Percentiles rank a stretch among this genome's conserved stretches.
phyloP scores from a whole-genome alignment of 2,888 invertebrate genomes.

The Ornithoptera priamus region DNA sequence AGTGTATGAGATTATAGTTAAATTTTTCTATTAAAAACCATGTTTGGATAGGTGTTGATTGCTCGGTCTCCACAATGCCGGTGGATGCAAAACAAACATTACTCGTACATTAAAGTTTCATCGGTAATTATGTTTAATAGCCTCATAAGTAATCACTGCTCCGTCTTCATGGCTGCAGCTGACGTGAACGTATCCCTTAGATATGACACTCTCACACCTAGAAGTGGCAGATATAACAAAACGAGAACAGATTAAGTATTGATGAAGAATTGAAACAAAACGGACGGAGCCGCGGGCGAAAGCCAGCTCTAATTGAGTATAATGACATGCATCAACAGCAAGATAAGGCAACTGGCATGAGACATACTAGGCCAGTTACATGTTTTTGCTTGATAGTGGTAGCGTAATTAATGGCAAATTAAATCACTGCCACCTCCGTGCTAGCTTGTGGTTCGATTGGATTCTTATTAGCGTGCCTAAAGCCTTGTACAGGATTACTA shows the following conservation, averaged over 20 bases:
- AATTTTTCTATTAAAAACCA: not conserved
- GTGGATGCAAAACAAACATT: conserved; percentile 5
- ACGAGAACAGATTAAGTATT: conserved; percentile 2
- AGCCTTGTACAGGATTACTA: conserved; percentile 15
- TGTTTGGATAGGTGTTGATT: not conserved
- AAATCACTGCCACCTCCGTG: conserved; percentile 23
- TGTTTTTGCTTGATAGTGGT: conserved; percentile 19
- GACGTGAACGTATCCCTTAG: not conserved
- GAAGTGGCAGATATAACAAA: conserved; percentile 1
- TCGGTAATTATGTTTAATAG: conserved; percentile 13
- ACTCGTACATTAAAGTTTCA: conserved; percentile 8
- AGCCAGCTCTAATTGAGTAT: conserved; percentile 21
- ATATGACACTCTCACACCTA: not conserved
- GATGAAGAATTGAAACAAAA: conserved; percentile 1
- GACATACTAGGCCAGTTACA: conserved; percentile 20
- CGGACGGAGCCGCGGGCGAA: not conserved
- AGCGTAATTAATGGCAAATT: conserved; percentile 28
- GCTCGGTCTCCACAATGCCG: not conserved
- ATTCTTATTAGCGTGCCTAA: conserved; percentile 19
- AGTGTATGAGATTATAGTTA: not conserved
- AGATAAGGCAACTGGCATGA: conserved; percentile 14
- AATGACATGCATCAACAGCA: conserved; percentile 26
- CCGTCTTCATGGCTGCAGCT: no score
- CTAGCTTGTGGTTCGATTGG: conserved; percentile 7
- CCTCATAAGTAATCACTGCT: conserved; percentile 5